phyloP scores from a whole-genome alignment of 2,797 vertebrate species.

The Lindbergichthys nudifrons region DNA sequence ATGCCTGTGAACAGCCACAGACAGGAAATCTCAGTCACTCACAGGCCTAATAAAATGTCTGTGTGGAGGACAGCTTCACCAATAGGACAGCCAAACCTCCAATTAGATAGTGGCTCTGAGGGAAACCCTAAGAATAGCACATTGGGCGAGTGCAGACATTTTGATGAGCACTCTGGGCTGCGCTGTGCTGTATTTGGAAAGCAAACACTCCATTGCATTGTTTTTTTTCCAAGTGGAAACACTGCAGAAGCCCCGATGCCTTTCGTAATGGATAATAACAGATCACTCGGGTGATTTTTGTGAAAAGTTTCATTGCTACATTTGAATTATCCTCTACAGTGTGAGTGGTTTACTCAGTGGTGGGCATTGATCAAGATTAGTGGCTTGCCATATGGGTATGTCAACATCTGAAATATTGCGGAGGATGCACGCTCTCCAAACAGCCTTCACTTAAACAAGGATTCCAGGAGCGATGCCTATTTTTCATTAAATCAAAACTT shows the following conservation, averaged over 20 bases:
- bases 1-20: conserved; percentile 63
- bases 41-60: conserved; percentile 41
- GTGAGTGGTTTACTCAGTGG: conserved; percentile 51
- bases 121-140: conserved; percentile 75
- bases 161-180: conserved; percentile 49
- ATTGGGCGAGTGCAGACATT: conserved; percentile 48
- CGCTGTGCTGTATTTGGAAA: conserved; percentile 48
- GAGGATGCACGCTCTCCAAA: conserved; percentile 52
- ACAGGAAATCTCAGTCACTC: conserved; percentile 62
- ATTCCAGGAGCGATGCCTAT: conserved; percentile 32
- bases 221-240: conserved; percentile 37
- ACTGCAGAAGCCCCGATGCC: conserved; percentile 35
- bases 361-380: conserved; percentile 75
- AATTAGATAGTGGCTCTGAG: conserved; percentile 76
- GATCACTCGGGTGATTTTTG: conserved; percentile 58
- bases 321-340: conserved; percentile 57
- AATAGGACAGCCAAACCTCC: conserved; percentile 60
- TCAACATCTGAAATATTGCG: conserved; percentile 65
- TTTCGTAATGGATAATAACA: conserved; percentile 59
- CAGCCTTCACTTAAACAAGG: conserved; percentile 55
- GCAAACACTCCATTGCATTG: conserved; percentile 49
- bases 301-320: conserved; percentile 62
- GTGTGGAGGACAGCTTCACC: conserved; percentile 47
- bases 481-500: conserved; percentile 50
- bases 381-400: conserved; percentile 67